Evolutionary conservation across 2,797 vertebrate genomes (phyloP).

Genomic region (Muscicapa comitata): DNA sequence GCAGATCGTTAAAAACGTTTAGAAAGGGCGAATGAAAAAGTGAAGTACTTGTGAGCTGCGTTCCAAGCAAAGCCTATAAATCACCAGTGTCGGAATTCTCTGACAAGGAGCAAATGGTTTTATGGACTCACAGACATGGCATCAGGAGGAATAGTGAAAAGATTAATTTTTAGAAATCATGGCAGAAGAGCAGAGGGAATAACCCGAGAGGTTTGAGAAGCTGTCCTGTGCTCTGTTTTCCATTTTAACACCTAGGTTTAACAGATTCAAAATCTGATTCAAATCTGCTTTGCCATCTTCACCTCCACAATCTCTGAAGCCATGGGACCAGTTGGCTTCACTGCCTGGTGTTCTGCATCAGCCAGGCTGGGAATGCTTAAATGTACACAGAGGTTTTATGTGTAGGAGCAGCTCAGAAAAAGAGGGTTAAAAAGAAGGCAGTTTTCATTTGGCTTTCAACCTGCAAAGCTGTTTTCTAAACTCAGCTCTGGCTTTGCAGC

Average conservation of each 20-base stretch:
- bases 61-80: neutral
- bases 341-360: neutral
- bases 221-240: neutral
- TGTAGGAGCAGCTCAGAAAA: neutral
- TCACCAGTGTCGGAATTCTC: rapidly evolving
- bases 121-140: neutral
- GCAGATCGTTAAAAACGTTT: neutral
- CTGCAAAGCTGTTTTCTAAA: neutral
- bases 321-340: neutral
- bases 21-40: neutral
- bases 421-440: neutral
- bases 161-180: neutral
- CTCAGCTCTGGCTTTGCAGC: neutral
- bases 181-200: neutral
- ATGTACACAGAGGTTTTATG: rapidly evolving
- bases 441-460: neutral
- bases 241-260: neutral
- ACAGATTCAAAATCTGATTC: neutral
- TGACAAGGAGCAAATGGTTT: neutral
- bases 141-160: neutral
- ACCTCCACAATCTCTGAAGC: neutral
- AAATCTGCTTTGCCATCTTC: neutral
- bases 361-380: neutral
- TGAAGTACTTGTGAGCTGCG: neutral
- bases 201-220: neutral